Evolutionary conservation across 2,888 invertebrate species (phyloP), one percentile per base, ranked within the genome.

Genomic region (Epinotia ramella): DNA sequence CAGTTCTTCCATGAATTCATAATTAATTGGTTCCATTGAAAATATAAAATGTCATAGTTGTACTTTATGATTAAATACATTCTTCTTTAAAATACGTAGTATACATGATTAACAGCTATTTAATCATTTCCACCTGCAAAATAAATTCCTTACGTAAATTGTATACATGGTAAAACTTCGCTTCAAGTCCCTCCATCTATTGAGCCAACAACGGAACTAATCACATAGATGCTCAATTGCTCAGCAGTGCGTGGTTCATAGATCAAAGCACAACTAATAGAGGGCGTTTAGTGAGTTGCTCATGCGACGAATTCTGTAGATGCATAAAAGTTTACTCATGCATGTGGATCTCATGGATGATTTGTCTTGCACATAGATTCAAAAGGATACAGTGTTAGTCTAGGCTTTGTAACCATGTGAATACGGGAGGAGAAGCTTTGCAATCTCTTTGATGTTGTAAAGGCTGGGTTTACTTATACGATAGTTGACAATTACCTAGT

Each of bases 251-350:
- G 57, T 44, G 65, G 12, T 28, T 18, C n/a, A 13, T n/a, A 72
- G 64, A 72, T 72, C 72, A 72, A 72, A 72, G 56, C 56, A 57
- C 4, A 11, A 20, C 40, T 13, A 53, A 40, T n/a, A 20, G 13
- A 16, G 65, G 16, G n/a, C 49, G 7, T 16, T 24, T n/a, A 53
- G 6, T n/a, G 53, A 53, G 7, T n/a, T 53, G 6, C 53, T 53
- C 53, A n/a, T 53, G 53, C n/a, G 53, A 53, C 53, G 53, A n/a
- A 53, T n/a, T 53, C 53, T 53, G 7, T 53, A 40, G 9, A n/a
- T 66, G 53, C 28, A 53, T 49, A 33, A 3, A 67, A 57, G 57
- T 20, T 24, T 24, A 57, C 20, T 68, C 57, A 59, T 28, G 18
- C 56, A 57, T 33, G 18, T 56, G 67, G 18, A 2, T 33, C 13